Evolutionary conservation across 2,797 vertebrate species (phyloP).

Genomic region (Tapirus indicus): DNA sequence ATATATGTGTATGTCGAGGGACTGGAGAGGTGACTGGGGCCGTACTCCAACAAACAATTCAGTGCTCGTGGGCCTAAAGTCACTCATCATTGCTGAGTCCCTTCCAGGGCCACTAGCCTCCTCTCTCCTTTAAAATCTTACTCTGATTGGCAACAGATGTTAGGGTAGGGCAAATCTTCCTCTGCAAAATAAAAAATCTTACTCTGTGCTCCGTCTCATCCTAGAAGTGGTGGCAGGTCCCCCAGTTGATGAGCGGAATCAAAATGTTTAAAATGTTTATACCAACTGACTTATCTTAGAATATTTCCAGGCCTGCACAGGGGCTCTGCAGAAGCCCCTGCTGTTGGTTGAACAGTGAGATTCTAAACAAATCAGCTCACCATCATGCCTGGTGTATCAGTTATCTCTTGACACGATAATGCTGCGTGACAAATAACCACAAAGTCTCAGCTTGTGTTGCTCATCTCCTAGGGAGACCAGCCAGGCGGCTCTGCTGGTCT

Average conservation of each 20-base stretch:
- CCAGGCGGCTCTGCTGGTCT: not conserved
- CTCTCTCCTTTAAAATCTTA: not conserved
- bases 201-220: not conserved
- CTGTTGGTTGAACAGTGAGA: not conserved
- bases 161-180: too few relatives aligned
- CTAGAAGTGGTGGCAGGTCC: not conserved
- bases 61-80: not conserved
- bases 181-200: not conserved
- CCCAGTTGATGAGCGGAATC: not conserved
- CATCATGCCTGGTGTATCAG: not conserved
- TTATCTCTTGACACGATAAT: not conserved
- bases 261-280: not conserved
- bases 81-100: not conserved
- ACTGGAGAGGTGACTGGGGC: not conserved
- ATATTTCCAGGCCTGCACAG: too few relatives aligned
- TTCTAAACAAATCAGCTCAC: not conserved
- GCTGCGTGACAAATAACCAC: not conserved
- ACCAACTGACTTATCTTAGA: not conserved
- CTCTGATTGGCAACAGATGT: not conserved
- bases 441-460: not conserved
- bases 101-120: not conserved
- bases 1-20: fast-evolving
- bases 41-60: not conserved
- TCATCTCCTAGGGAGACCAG: not conserved
- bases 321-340: not conserved